Evolutionary conservation across 2,888 invertebrate genomes (phyloP).

Genomic region (Microdon myrmicae): DNA sequence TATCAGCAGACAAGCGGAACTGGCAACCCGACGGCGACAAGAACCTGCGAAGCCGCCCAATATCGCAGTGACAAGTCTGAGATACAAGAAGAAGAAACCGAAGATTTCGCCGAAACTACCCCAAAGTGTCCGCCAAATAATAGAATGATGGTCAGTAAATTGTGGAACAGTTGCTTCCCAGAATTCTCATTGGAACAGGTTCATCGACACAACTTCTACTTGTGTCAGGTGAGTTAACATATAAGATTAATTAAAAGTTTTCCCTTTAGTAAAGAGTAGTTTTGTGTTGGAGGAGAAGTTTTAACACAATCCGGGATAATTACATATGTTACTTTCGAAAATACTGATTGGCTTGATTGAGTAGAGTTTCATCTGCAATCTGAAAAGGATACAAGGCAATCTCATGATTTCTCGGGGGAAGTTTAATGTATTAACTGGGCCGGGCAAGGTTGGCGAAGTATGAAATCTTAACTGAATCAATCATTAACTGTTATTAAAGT

Average conservation of each 20-base stretch:
- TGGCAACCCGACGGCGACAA: slow-evolving; percentile 53
- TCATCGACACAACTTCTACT: slow-evolving; percentile 66
- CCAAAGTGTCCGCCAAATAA: slow-evolving; percentile 61
- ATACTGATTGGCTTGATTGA: too few species aligned
- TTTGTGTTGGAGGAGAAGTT: neutral
- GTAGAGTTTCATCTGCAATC: neutral
- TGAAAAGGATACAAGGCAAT: too few species aligned
- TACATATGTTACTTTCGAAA: too few species aligned
- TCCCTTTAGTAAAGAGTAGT: neutral
- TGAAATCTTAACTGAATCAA: too few species aligned
- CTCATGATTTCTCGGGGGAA: slow-evolving; percentile 1
- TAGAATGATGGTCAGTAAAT: slow-evolving; percentile 67
- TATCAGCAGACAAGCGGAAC: slow-evolving; percentile 44
- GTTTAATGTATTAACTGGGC: too few species aligned
- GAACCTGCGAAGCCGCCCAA: slow-evolving; percentile 54
- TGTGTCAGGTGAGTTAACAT: slow-evolving; percentile 64
- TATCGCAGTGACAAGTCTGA: slow-evolving; percentile 58
- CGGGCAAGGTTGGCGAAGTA: too few species aligned
- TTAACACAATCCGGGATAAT: neutral
- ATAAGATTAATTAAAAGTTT: too few species aligned
- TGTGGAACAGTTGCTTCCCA: slow-evolving; percentile 67
- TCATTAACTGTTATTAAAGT: too few species aligned
- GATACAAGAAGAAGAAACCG: slow-evolving; percentile 62
- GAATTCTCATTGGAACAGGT: slow-evolving; percentile 66
- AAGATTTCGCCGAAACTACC: slow-evolving; percentile 60